phyloP scores from a whole-genome alignment of 2,113 vertebrate species.

The Piaya cayana region DNA sequence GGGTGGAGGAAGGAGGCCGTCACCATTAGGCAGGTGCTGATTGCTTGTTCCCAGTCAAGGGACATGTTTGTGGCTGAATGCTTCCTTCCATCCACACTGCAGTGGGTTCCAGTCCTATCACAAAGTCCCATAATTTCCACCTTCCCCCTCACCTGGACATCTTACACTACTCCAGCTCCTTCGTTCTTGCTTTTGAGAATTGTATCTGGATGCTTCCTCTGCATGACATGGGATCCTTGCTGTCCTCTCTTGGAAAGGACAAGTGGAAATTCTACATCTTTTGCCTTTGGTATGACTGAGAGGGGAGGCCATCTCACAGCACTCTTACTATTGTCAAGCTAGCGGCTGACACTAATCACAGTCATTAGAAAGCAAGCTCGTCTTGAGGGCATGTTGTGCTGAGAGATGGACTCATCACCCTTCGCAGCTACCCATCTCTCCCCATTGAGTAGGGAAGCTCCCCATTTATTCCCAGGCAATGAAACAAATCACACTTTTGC shows the following conservation, averaged over 20 bases:
- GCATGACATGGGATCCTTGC: background rate
- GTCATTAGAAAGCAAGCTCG: background rate
- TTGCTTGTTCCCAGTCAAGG: background rate
- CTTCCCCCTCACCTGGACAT: background rate
- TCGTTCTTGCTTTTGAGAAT: accelerated
- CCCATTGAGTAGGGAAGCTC: background rate
- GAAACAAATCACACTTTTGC: background rate
- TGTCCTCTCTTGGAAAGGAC: background rate
- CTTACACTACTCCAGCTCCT: background rate
- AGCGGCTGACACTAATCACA: background rate
- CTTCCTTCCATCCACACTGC: background rate
- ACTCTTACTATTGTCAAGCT: background rate
- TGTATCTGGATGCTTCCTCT: background rate
- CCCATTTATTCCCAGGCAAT: background rate
- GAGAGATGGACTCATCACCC: background rate
- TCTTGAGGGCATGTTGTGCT: background rate
- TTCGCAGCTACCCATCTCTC: background rate
- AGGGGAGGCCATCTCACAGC: background rate
- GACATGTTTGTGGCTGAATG: background rate
- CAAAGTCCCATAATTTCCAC: background rate
- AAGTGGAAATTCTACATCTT: background rate
- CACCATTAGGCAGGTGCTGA: background rate
- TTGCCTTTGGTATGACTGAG: background rate
- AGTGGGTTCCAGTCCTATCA: background rate
- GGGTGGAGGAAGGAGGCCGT: background rate